Percentiles rank a stretch among this genome's conserved stretches.
Conservation (phyloP, 1,140 invertebrate species). For the Sminthurides bifidus region DNA sequence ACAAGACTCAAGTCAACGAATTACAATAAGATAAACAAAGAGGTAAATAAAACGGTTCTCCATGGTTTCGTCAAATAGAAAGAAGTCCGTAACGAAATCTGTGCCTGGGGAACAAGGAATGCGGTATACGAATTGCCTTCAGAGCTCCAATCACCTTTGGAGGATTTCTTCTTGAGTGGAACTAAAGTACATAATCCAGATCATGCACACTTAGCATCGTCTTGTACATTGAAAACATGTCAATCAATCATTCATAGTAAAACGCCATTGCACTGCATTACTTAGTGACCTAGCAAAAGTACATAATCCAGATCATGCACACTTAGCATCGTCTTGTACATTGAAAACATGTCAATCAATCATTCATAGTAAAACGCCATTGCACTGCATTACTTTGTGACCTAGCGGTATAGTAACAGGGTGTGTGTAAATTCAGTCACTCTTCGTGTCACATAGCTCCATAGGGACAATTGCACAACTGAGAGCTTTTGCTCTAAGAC, state of each 20-base stretch:
- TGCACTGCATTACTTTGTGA: too few relatives aligned
- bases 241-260: too few relatives aligned
- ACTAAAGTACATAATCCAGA: constrained; percentile 22
- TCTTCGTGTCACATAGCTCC: too few relatives aligned
- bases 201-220: constrained; percentile 6
- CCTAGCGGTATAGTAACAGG: too few relatives aligned
- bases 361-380: too few relatives aligned
- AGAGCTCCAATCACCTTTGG: constrained; percentile 29
- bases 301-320: constrained; percentile 10
- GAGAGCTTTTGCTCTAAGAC: too few relatives aligned
- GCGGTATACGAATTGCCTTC: constrained; percentile 7
- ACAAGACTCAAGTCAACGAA: not conserved
- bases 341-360: not conserved
- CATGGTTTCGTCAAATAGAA: too few relatives aligned
- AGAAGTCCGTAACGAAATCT: constrained; percentile 9
- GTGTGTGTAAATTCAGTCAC: too few relatives aligned
- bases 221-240: not conserved
- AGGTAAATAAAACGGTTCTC: constrained; percentile 9
- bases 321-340: not conserved
- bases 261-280: too few relatives aligned
- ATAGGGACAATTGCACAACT: too few relatives aligned
- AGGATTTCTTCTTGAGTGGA: constrained; percentile 32
- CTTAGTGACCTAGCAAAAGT: too few relatives aligned
- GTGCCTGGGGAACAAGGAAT: constrained; percentile 12
- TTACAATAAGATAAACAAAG: not conserved